Evolutionary conservation across 2,113 vertebrate species (phyloP), one percentile per base, ranked within the genome.

Genomic region (Epinephelus lanceolatus): DNA sequence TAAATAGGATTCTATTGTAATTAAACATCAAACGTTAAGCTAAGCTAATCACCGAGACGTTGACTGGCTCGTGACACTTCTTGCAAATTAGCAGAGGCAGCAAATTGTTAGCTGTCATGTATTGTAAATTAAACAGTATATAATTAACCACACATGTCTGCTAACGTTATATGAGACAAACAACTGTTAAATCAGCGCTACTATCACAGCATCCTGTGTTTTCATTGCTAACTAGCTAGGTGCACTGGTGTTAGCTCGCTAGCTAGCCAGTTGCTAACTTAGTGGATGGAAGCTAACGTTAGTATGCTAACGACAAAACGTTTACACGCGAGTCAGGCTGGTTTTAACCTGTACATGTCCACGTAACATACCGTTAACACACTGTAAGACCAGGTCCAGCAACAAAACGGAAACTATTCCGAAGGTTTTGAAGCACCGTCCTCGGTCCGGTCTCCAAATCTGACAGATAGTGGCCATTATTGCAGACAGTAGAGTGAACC

Each of bases 341-440:
- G 2, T 1, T 8, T 63, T 3, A 30, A 55, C 13, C 10, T 19
- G 0, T 37, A 9, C 15, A n/a, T 0, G 8, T 1, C 19, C 10
- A 1, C 14, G 17, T 15, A n/a, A 67, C 92, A 52, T 90, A 96
- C 95, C 95, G 53, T 89, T 85, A 1, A 93, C 93, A 80, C 92
- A 89, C 9, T 87, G 91, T 37, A 93, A 76, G 8, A 88, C 65
- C 9, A 94, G 13, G 71, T 95, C 92, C 83, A 89, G 83, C 3
- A 93, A 79, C 62, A 96, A 57, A 17, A 96, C 61, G 12, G 78
- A 18, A 5, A 89, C 21, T 0, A 96, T 83, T 19, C 88, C 91
- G 68, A 89, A 85, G 51, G 88, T 84, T 88, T 91, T 95, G 30
- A 91, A 52, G 74, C 81, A 84, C 8, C 89, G 90, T 80, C 89